phyloP scores from a whole-genome alignment of 2,113 vertebrate species.

The Dipodomys stephensi region DNA sequence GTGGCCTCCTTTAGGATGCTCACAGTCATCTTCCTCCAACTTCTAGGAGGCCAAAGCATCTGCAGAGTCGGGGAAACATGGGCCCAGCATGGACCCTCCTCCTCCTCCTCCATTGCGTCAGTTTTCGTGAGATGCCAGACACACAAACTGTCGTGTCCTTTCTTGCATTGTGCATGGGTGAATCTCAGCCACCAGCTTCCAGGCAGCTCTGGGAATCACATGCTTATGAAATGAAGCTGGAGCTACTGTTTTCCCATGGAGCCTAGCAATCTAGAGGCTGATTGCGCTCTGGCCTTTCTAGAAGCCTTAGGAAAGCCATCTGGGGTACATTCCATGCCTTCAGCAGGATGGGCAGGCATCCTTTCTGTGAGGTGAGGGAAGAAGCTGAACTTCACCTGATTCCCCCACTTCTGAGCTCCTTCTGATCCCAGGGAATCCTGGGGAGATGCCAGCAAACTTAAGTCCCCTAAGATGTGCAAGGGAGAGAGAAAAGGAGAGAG shows the following conservation, averaged over 20 bases:
- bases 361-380: background rate
- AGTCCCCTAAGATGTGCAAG: background rate
- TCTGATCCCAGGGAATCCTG: background rate
- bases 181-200: conserved; percentile 19
- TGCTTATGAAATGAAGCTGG: background rate
- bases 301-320: background rate
- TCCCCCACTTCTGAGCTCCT: background rate
- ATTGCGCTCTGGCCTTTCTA: background rate
- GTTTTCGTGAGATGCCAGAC: conserved; percentile 61
- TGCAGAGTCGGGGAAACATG: background rate
- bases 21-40: background rate
- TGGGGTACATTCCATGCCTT: background rate
- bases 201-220: background rate
- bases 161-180: background rate
- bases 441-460: background rate
- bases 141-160: background rate
- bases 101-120: background rate
- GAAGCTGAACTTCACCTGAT: too few species aligned
- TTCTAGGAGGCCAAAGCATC: background rate
- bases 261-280: background rate
- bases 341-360: too few species aligned
- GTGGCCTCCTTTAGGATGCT: background rate
- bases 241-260: background rate
- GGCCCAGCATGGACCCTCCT: rapidly evolving
- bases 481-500: background rate